A percentile compares a stretch with the other conserved stretches of the same genome.
phyloP scores from a whole-genome alignment of 2,888 invertebrate genomes.

The Gymnosoma rotundatum region DNA sequence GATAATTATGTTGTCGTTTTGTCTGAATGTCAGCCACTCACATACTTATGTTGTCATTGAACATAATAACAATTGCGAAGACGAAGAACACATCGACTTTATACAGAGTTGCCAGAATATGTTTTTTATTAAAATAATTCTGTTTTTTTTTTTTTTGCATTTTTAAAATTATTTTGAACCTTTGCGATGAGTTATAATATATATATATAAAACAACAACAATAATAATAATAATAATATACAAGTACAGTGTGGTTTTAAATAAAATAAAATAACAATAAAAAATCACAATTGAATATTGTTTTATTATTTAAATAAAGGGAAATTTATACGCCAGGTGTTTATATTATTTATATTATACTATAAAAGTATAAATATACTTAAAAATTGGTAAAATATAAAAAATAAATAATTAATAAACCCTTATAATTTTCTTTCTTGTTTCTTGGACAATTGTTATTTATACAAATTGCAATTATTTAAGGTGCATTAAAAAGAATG shows the following conservation, averaged over 20 bases:
- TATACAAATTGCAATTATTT: neutral
- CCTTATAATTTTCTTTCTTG: neutral
- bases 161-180: no score
- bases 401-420: neutral
- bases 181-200: neutral
- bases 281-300: conserved; percentile 2
- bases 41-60: no score
- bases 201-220: conserved; percentile 8
- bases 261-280: conserved; percentile 5
- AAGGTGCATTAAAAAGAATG: conserved; percentile 68
- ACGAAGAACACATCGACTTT: no score
- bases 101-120: neutral
- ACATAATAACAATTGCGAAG: no score
- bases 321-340: neutral
- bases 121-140: neutral
- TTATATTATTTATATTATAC: neutral
- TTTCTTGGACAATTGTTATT: neutral
- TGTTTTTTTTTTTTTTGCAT: neutral
- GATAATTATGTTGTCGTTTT: no score
- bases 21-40: no score
- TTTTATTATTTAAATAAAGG: neutral
- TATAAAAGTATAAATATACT: neutral
- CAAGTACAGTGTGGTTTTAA: conserved; percentile 58
- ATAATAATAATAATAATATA: neutral
- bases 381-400: neutral